These are phyloP conservation scores for Euura saliciscinereae DNA, from an alignment of 1,140 invertebrate species.

Conservation along the genomic window DNA sequence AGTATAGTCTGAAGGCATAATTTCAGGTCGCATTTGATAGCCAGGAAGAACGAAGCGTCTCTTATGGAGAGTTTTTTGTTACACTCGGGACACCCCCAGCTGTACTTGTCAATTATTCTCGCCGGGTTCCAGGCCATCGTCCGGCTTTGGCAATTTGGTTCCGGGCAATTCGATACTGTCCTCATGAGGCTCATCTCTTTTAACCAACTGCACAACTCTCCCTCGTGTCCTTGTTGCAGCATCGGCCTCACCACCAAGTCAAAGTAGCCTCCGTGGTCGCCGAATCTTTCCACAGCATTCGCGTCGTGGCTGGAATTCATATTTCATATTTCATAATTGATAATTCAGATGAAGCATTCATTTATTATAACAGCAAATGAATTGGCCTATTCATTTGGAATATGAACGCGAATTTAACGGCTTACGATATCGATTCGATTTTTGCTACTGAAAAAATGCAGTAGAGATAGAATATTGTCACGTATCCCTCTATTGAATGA, in stretches of 20 bases:
- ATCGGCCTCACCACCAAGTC: conserved; percentile 56
- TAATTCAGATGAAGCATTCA: no score
- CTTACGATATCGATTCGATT: no score
- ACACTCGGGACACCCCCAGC: conserved; percentile 55
- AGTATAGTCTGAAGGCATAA: conserved; percentile 55
- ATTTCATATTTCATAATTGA: no score
- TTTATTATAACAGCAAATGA: no score
- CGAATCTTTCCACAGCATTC: conserved; percentile 35
- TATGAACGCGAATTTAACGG: no score
- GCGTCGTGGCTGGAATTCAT: conserved; percentile 26
- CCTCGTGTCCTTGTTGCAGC: conserved; percentile 58
- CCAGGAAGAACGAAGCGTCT: conserved; percentile 57
- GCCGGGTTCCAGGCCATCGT: conserved; percentile 55
- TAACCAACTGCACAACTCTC: conserved; percentile 58
- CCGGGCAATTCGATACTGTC: conserved; percentile 45
- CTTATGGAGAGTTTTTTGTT: conserved; percentile 53
- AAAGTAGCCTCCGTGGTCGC: conserved; percentile 55
- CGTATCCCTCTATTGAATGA: no score
- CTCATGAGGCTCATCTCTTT: conserved; percentile 57
- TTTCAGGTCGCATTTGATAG: conserved; percentile 59
- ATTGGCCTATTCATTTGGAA: no score
- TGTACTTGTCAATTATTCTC: conserved; percentile 59
- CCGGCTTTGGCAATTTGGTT: conserved; percentile 47
- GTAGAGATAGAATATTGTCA: no score
- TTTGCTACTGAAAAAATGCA: no score